phyloP scores from a whole-genome alignment of 2,797 vertebrate species.

The Acanthis flammea region DNA sequence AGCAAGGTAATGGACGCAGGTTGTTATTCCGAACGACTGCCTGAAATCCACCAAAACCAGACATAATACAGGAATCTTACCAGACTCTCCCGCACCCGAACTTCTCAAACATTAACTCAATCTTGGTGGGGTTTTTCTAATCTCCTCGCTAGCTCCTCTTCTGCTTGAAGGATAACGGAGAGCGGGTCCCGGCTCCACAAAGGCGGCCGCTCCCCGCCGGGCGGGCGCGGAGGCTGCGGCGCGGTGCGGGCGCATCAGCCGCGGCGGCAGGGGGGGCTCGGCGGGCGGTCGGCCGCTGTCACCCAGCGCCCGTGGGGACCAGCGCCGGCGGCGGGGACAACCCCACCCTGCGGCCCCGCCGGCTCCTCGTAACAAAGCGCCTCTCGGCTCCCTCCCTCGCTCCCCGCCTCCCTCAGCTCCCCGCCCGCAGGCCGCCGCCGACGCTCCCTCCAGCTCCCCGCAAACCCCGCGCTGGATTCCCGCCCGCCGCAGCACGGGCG shows the following conservation, averaged over 20 bases:
- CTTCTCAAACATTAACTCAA: constrained; percentile 36
- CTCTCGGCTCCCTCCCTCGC: not conserved
- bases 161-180: not conserved
- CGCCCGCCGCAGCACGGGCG: not conserved
- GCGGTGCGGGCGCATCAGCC: not conserved
- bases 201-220: constrained; percentile 27
- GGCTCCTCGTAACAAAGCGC: constrained; percentile 31
- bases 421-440: not conserved
- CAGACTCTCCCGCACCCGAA: constrained; percentile 41
- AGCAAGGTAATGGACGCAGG: constrained; percentile 28
- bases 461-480: constrained; percentile 46
- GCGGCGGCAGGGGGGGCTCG: not conserved
- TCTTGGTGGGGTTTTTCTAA: not conserved
- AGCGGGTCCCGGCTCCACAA: constrained; percentile 45
- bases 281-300: not conserved
- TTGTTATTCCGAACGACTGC: not conserved
- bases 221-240: constrained; percentile 17
- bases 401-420: not conserved
- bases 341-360: not conserved
- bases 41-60: not conserved
- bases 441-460: constrained; percentile 13
- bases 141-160: not conserved
- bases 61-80: constrained; percentile 25
- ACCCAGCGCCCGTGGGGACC: not conserved
- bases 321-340: not conserved